Base-by-base conservation (phyloP, 1,140 invertebrate species). In the Drosophila paulistorum region DNA sequence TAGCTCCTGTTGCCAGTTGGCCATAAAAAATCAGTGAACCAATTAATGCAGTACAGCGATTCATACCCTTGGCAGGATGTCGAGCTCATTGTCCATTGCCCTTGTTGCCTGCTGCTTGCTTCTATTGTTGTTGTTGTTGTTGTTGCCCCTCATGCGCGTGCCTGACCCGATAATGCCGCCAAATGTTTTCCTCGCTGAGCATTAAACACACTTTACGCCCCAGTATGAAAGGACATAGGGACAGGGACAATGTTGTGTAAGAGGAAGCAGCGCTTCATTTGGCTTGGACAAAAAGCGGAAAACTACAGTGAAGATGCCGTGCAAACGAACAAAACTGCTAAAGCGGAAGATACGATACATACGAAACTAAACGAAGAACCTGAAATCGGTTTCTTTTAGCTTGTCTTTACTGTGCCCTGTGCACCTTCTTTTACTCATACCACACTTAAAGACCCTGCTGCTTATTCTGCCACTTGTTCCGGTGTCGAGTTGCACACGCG, bases 401-500 rank as follows among this genome's bases (percentile, higher is more conserved):
- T 23, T 5, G 33, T 20, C n/a, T 11, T 59, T 9, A 17, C 35
- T 33, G 37, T 64, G 37, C 10, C 1, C 35, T 11, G 11, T 39
- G 26, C 14, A 60, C 59, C 51, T 39, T 1, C n/a, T 7, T 14
- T 30, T 14, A 6, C 11, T 3, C 45, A 26, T 70, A 30, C 5
- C 45, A 13, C 42, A 48, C 58, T 66, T 54, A 62, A 20, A 6
- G 63, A 10, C 60, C 45, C 51, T 62, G 51, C 45, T 57, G 13
- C 41, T 55, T 54, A 67, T 62, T 37, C 62, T 81, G 74, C 85
- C 84, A 87, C 84, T 87, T 87, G 84, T 87, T 87, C 84, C 84
- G 84, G 84, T 87, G 84, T 87, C 85, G 84, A 84, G 77, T 87
- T 87, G 85, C 84, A 87, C 68, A 72, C 76, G 74, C 74, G 73